Evolutionary conservation across 2,113 vertebrate species (phyloP), one percentile per base, ranked within the genome.

Genomic region (Leptodactylus fuscus): DNA sequence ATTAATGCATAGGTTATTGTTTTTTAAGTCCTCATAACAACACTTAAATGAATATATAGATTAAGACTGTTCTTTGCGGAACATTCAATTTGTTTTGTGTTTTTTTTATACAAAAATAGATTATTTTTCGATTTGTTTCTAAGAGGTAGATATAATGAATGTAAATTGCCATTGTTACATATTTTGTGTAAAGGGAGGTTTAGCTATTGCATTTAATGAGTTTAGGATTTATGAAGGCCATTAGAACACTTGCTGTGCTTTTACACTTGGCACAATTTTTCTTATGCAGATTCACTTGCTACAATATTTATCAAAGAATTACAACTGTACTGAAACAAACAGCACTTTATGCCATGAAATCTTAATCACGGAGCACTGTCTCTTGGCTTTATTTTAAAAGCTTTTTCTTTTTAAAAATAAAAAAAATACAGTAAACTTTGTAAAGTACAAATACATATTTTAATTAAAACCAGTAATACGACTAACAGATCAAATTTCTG

Each of bases 281-380:
- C 84, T 86, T 86, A 86, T 81, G 84, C 77, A 81, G 73, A 86
- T 86, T 55, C 38, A 60, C 16, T 79, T 73, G 36, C 65, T 81
- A 86, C 84, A 86, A 81, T 73, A 86, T 86, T 86, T 81, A 79
- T 86, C 84, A 86, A 81, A 86, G 75, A 86, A 86, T 86, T 81
- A 86, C 65, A 80, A 80, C 76, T 70, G 9, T 53, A 58, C 24
- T 0, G 76, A 73, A 86, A 34, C 77, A 71, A 86, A 76, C 74
- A 53, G 20, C 44, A 32, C 51, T 60, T 51, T 83, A 53, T 62
- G 51, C 51, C 51, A 48, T 83, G 51, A 83, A 48, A 62, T 75
- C 70, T 60, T 83, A 75, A 83, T 83, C 70, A 48, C 27, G n/a
- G 22, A 38, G 41, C 67, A 58, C 24, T 74, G 70, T 38, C 49